Percentiles rank a stretch among this genome's conserved stretches.
Evolutionary conservation across 2,888 invertebrate species (phyloP).

Genomic region (Campoplex capitator): DNA sequence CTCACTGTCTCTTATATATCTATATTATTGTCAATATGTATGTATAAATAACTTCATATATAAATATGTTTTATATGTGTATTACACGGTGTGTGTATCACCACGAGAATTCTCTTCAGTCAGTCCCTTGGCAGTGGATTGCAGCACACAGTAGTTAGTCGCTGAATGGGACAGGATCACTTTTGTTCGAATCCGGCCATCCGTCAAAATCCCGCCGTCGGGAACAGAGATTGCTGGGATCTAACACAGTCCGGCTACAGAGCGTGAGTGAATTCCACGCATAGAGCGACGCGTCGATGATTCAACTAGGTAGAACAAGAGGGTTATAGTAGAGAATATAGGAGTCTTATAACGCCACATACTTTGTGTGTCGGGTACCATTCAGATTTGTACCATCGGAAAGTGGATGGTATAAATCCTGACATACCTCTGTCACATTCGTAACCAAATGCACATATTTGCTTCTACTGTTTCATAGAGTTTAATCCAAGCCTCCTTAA

Average conservation of each 20-base stretch:
- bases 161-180: conserved; percentile 73
- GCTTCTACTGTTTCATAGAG: conserved; percentile 48
- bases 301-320: conserved; percentile 50
- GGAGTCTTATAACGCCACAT: conserved; percentile 5
- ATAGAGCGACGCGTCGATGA: conserved; percentile 54
- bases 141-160: conserved; percentile 64
- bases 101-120: conserved; percentile 43
- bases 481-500: conserved; percentile 43
- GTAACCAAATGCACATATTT: conserved; percentile 35
- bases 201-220: conserved; percentile 74
- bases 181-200: conserved; percentile 76
- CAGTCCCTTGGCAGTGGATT: conserved; percentile 45
- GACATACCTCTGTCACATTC: conserved; percentile 51
- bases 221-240: conserved; percentile 68
- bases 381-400: conserved; percentile 28
- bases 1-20: conserved; percentile 8
- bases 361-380: conserved; percentile 28
- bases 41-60: neutral
- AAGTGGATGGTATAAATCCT: conserved; percentile 23
- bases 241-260: conserved; percentile 40
- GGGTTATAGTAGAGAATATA: conserved; percentile 47
- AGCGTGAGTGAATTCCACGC: conserved; percentile 38
- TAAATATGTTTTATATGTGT: neutral
- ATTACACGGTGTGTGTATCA: neutral
- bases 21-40: neutral